phyloP scores from a whole-genome alignment of 1,140 invertebrate species.

The Bombus superbus region DNA sequence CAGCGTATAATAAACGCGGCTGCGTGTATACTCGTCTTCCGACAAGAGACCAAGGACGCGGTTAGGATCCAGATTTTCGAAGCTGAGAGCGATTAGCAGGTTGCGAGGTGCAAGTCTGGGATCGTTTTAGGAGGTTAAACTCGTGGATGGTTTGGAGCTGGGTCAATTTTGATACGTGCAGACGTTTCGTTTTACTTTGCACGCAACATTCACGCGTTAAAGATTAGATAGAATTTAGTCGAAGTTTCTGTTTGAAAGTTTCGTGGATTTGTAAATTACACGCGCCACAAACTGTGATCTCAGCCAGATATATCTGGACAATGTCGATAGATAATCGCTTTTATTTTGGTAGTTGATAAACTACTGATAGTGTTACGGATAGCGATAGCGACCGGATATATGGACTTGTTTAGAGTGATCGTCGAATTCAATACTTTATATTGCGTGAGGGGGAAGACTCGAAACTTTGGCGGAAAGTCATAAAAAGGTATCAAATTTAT shows the following conservation, averaged over 20 bases:
- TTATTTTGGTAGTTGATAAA: neutral
- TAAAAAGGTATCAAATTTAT: too few species aligned
- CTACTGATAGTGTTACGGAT: neutral
- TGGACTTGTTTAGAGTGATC: neutral
- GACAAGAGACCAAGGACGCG: constrained; percentile 46
- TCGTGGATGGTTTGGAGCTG: too few species aligned
- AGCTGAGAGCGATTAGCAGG: neutral
- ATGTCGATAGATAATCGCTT: neutral
- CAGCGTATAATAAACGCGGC: constrained; percentile 59
- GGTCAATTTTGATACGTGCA: neutral
- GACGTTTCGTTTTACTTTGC: neutral
- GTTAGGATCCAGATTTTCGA: neutral
- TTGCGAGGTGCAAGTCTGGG: neutral
- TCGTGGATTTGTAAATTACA: too few species aligned
- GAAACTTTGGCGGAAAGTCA: too few species aligned
- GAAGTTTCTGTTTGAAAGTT: too few species aligned
- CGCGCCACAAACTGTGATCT: neutral
- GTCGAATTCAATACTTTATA: too few species aligned
- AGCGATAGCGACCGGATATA: too few species aligned
- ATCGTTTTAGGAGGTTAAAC: too few species aligned
- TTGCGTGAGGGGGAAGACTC: too few species aligned
- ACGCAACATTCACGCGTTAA: too few species aligned
- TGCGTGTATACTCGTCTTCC: constrained; percentile 54
- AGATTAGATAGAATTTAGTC: too few species aligned
- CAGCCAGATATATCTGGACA: neutral